A percentile compares a stretch with the other conserved stretches of the same genome.
phyloP scores from a whole-genome alignment of 2,888 invertebrate species.

The Drosophila atroscutellata region DNA sequence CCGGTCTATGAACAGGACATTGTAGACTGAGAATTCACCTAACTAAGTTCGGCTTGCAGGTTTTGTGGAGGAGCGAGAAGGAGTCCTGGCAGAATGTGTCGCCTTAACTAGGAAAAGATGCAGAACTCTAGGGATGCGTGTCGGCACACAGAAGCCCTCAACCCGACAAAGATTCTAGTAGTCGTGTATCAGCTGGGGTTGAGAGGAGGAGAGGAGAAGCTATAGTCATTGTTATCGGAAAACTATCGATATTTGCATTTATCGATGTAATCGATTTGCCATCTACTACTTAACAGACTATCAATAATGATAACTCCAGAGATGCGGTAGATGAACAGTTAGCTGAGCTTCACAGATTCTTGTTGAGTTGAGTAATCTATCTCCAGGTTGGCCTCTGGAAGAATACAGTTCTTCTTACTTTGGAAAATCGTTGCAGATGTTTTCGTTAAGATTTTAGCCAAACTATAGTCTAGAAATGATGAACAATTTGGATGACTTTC shows the following conservation, averaged over 20 bases:
- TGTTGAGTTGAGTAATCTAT: not conserved
- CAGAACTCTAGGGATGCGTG: too few relatives aligned
- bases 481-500: not conserved
- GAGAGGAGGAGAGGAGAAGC: not conserved
- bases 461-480: not conserved
- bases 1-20: too few relatives aligned
- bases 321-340: not conserved
- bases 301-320: not conserved
- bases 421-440: not conserved
- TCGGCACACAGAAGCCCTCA: too few relatives aligned
- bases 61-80: too few relatives aligned
- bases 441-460: too few relatives aligned
- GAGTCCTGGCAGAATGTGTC: too few relatives aligned
- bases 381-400: not conserved
- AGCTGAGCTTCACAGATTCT: not conserved
- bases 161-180: too few relatives aligned
- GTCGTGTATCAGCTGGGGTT: too few relatives aligned
- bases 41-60: too few relatives aligned
- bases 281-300: not conserved
- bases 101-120: too few relatives aligned
- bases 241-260: not conserved
- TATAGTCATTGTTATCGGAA: not conserved
- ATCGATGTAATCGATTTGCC: not conserved
- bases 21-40: too few relatives aligned
- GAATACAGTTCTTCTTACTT: not conserved